phyloP scores from a whole-genome alignment of 2,888 invertebrate genomes.

The Pristionchus japonicus region DNA sequence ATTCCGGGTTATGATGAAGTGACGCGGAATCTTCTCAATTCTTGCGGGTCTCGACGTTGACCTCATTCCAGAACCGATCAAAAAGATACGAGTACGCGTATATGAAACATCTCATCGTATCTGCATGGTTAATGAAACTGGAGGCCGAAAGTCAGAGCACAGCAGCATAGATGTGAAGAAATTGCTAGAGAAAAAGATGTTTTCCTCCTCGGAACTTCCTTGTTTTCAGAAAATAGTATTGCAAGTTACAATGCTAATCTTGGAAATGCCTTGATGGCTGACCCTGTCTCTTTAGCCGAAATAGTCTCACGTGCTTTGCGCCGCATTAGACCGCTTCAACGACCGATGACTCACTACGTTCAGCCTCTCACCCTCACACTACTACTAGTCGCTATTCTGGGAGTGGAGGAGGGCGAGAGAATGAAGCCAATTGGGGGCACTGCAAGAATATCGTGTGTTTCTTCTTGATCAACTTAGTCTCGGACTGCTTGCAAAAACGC shows the following conservation, averaged over 20 bases:
- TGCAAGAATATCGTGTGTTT: slow-evolving; percentile 2
- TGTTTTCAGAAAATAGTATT: neutral
- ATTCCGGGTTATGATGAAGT: neutral
- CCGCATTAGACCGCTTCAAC: neutral
- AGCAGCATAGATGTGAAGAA: no score
- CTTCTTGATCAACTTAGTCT: slow-evolving; percentile 30
- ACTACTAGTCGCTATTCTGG: neutral
- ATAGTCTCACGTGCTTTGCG: neutral
- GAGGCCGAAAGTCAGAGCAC: neutral
- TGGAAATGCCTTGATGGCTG: neutral
- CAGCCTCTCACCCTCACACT: neutral
- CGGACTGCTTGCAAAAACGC: neutral
- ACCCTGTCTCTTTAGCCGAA: neutral
- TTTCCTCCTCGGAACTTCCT: neutral
- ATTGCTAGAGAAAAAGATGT: neutral
- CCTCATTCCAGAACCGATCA: neutral
- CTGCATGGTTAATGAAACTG: neutral
- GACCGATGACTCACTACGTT: neutral
- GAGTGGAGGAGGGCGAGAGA: neutral
- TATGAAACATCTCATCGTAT: neutral
- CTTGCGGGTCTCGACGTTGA: neutral
- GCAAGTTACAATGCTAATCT: neutral
- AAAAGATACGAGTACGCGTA: neutral
- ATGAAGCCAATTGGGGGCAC: neutral
- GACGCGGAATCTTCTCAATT: neutral